Base-by-base conservation (phyloP, 2,797 vertebrate genomes). In the Thunnus albacares region DNA sequence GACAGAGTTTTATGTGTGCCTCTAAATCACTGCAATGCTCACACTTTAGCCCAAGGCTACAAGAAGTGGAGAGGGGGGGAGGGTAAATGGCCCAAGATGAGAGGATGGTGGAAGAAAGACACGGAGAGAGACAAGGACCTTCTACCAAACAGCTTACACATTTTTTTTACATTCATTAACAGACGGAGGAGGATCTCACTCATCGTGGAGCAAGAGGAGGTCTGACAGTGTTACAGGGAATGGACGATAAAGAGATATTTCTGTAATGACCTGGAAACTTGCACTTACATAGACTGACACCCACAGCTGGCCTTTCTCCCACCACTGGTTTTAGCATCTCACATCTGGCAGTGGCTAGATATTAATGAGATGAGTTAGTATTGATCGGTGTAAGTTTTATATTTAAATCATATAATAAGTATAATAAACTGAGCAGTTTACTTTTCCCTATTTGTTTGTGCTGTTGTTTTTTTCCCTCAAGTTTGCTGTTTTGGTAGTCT, bases 1-100 rank as follows among this genome's bases (percentile, higher is more conserved):
- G 87, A 53, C 80, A 74, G 79, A 82, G 78, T 84, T 91, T 90
- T 82, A 87, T 88, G 53, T 75, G 75, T 71, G 65, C 43, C 73
- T 89, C 77, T 90, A 91, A 90, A 91, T 91, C 90, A 83, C 76
- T 15, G 68, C 84, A 80, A 64, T 86, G 62, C 81, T 84, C 71
- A 84, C 83, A 84, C 70, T 88, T 90, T 83, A 84, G 77, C 81
- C 67, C 86, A 87, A 89, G 85, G 89, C 81, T 81, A 89, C 62
- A 81, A 49, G 73, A 65, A 59, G 66, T 26, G 33, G 58, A 28
- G 38, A 41, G 72, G 66, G 72, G 45, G 56, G 49, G 67, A 52
- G 51, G 66, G 76, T 55, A 86, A 84, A 85, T 77, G 70, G 58
- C 38, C 49, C 47, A 49, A 56, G 70, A 87, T 87, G 77, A 87